phyloP scores from a whole-genome alignment of 1,140 invertebrate species.

The Aphaenogaster ashmeadi region DNA sequence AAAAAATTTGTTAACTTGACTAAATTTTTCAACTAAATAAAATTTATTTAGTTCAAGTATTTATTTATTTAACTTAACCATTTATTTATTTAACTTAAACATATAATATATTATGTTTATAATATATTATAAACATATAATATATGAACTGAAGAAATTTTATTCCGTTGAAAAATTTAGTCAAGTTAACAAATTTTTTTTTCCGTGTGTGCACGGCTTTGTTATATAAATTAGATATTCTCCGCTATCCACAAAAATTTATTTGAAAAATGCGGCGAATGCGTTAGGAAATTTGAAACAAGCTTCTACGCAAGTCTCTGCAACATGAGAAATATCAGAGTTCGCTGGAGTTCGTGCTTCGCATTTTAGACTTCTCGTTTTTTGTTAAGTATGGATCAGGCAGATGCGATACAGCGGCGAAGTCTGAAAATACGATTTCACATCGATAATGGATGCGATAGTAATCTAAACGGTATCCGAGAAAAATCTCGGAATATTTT shows the following conservation, averaged over 20 bases:
- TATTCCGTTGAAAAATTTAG: too few species aligned
- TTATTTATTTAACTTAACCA: too few species aligned
- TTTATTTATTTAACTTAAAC: too few species aligned
- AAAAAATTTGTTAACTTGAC: too few species aligned
- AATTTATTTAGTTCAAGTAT: too few species aligned
- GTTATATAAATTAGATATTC: background rate
- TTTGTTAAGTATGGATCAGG: background rate
- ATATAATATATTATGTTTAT: too few species aligned
- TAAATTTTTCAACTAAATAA: too few species aligned
- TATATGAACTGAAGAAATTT: too few species aligned
- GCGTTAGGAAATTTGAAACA: background rate
- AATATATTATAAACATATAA: too few species aligned
- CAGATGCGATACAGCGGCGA: background rate
- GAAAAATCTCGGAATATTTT: conserved; percentile 31
- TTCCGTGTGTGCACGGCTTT: too few species aligned
- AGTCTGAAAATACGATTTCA: background rate
- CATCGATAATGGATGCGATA: background rate
- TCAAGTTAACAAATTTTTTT: too few species aligned
- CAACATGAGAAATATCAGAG: conserved; percentile 18
- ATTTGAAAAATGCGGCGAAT: background rate
- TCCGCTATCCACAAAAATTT: background rate
- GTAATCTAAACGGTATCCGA: background rate
- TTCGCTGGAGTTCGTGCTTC: background rate
- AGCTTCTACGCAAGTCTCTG: background rate
- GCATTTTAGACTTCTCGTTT: background rate